These are phyloP conservation scores for Holothuria glaberrima DNA, from an alignment of 35 echinoderm and acorn worm species.

Conservation along the genomic window DNA sequence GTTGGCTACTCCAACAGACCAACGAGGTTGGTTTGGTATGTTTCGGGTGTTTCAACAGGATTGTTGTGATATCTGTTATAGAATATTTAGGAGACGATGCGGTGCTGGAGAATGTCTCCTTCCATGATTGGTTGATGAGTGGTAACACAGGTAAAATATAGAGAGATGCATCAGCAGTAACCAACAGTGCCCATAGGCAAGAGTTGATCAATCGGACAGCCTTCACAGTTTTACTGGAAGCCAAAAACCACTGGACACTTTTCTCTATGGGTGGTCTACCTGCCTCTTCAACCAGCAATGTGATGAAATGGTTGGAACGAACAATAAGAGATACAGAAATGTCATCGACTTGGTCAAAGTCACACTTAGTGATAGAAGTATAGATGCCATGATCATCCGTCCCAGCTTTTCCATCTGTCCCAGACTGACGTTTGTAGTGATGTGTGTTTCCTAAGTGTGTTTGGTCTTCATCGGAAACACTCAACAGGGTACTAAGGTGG, in stretches of 20 bases:
- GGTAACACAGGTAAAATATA: slow-evolving; percentile 41
- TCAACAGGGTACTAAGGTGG: neutral
- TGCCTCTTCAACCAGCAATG: slow-evolving; percentile 9
- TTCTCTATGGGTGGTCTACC: slow-evolving; percentile 2
- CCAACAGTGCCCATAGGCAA: slow-evolving; percentile 24
- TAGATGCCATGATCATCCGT: neutral
- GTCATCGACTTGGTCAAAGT: slow-evolving; percentile 1
- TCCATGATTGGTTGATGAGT: neutral
- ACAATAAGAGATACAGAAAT: slow-evolving; percentile 12
- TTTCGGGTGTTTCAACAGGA: slow-evolving; percentile 30
- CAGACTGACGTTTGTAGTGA: too few species aligned
- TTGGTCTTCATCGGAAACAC: neutral
- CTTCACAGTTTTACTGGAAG: neutral
- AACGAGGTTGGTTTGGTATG: slow-evolving; percentile 40
- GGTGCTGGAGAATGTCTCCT: neutral
- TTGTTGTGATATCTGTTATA: neutral
- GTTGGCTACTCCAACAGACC: slow-evolving; percentile 27
- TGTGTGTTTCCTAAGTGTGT: neutral
- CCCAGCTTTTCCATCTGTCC: neutral
- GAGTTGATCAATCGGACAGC: slow-evolving; percentile 6
- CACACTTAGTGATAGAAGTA: slow-evolving; percentile 1
- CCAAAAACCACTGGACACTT: slow-evolving; percentile 38
- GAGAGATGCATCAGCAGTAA: slow-evolving; percentile 34
- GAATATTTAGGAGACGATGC: neutral
- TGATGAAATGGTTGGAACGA: slow-evolving; percentile 35